Evolutionary conservation across 1,140 invertebrate species (phyloP), one percentile per base, ranked within the genome.

Genomic region (Oscheius sp.): DNA sequence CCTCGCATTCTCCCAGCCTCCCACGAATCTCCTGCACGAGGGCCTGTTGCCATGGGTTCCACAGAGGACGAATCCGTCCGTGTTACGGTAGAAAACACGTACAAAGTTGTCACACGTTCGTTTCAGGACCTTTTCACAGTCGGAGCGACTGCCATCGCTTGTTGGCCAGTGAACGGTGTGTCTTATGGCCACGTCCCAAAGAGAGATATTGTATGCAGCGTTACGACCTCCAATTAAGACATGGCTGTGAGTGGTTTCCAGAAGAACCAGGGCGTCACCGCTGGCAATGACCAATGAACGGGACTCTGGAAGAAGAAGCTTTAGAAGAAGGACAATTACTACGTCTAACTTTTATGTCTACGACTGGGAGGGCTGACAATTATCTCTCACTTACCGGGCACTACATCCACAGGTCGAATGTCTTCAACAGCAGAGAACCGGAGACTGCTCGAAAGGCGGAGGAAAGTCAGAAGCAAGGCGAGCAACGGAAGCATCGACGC

Each of bases 11-110:
- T 32, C 55, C 36, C 55, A 36, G 29, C 35, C 52, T 58, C 36
- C 55, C 23, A 28, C 61, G 32, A 59, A 68, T n/a, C 55, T 32
- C 2, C 32, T 32, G 34, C 67, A 68, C 26, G 45, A 59, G 20
- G 67, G 67, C 20, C 55, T 49, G 29, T 58, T 36, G 36, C 34
- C 67, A 42, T 68, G 67, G 1, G 67, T 68, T 38, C 67, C 67
- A 42, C 67, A 68, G 23, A 68, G 32, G 35, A 68, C 55, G 23
- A 68, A 61, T 1, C 32, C 55, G 23, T 68, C 67, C 28, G 28
- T 58, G 34, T 35, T 58, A 18, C 35, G 7, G 20, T 68, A 68
- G 34, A 59, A 68, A 2, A 55, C 36, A 36, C 67, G 67, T 34
- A 68, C 61, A 20, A 26, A 68, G 23, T 68, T 68, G 34, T 68